These are phyloP conservation scores for Andrena hattorfiana DNA, from an alignment of 2,888 invertebrate genomes.

Conservation along the genomic window DNA sequence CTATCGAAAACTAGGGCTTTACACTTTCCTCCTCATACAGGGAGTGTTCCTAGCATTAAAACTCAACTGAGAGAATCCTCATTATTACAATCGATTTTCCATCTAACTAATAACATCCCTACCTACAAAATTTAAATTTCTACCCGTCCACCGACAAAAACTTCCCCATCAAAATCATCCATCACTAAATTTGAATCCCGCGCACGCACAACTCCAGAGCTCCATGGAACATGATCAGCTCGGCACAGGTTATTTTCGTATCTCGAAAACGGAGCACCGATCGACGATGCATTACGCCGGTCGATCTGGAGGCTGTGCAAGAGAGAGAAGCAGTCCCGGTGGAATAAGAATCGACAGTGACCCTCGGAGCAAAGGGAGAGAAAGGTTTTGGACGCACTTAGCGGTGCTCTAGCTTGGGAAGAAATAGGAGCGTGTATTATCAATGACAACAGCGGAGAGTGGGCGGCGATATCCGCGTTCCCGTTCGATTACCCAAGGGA, in stretches of 20 bases:
- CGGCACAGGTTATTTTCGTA: slow-evolving; percentile 5
- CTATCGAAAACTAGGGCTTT: too few species aligned
- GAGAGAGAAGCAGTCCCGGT: neutral
- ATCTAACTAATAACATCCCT: too few species aligned
- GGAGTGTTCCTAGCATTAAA: too few species aligned
- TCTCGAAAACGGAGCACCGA: slow-evolving; percentile 8
- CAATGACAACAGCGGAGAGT: slow-evolving; percentile 14
- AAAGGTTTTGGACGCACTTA: neutral
- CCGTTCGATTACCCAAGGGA: neutral
- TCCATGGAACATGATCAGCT: neutral
- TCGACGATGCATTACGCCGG: slow-evolving; percentile 8
- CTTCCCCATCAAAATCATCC: neutral
- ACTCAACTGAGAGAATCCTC: too few species aligned
- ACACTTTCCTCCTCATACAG: too few species aligned
- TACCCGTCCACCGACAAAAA: neutral
- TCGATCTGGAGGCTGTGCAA: neutral
- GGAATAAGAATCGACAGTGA: neutral
- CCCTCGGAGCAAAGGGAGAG: neutral
- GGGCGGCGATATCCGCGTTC: neutral
- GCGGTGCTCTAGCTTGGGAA: neutral
- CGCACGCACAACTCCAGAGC: neutral
- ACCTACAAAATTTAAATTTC: neutral
- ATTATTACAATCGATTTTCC: too few species aligned
- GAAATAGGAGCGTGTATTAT: slow-evolving; percentile 18
- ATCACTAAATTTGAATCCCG: neutral